phyloP scores from a whole-genome alignment of 30 jellyfish, hydroid and myxozoan genomes.

The Cassiopea andromeda region DNA sequence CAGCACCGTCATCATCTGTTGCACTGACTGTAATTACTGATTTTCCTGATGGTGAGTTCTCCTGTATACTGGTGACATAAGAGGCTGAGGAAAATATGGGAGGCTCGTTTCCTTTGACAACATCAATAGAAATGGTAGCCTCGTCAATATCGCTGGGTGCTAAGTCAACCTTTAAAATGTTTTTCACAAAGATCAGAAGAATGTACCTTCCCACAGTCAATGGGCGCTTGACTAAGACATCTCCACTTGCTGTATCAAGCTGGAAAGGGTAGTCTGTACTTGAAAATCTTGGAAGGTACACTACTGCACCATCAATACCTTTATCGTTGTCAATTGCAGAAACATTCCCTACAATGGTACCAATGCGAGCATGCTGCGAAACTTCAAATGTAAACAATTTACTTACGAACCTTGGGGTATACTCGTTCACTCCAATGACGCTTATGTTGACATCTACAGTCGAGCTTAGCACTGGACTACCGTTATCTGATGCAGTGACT shows the following conservation, averaged over 20 bases:
- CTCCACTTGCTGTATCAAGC: slow-evolving; percentile 53
- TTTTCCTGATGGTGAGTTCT: slow-evolving; percentile 21
- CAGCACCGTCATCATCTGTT: slow-evolving; percentile 44
- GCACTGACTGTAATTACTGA: slow-evolving; percentile 56
- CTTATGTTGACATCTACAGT: slow-evolving; percentile 39
- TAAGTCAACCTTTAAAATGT: not conserved
- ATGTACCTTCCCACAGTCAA: slow-evolving; percentile 45
- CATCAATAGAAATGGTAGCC: slow-evolving; percentile 53
- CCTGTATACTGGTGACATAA: slow-evolving; percentile 21
- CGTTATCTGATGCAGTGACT: slow-evolving; percentile 83
- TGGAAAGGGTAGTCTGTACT: not conserved
- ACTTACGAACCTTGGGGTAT: slow-evolving; percentile 72
- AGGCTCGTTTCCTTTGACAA: slow-evolving; percentile 67
- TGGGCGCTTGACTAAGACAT: slow-evolving; percentile 20
- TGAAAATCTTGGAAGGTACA: slow-evolving; percentile 36
- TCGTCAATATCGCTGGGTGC: slow-evolving; percentile 55
- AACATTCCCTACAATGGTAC: slow-evolving; percentile 71
- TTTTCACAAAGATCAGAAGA: slow-evolving; percentile 59
- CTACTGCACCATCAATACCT: slow-evolving; percentile 55
- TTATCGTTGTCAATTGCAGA: slow-evolving; percentile 80
- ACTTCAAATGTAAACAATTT: slow-evolving; percentile 59
- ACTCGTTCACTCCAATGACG: slow-evolving; percentile 84
- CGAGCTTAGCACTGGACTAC: slow-evolving; percentile 44
- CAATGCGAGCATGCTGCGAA: slow-evolving; percentile 32
- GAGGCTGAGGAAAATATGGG: slow-evolving; percentile 43